Evolutionary conservation across 2,797 vertebrate species (phyloP).

Genomic region (Gambelia wislizenii): DNA sequence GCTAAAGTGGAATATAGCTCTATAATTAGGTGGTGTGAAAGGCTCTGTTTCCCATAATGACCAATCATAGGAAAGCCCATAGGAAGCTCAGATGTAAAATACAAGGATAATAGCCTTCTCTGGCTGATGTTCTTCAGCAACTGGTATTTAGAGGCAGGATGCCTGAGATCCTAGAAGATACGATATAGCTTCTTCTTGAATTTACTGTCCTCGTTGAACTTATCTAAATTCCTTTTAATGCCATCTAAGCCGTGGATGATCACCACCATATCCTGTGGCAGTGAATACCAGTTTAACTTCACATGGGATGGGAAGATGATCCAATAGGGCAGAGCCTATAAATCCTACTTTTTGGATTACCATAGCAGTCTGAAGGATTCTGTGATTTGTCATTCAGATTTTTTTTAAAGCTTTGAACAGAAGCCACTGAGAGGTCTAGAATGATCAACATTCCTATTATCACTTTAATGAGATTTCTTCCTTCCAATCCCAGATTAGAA

Average conservation of each 20-base stretch:
- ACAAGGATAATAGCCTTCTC: neutral
- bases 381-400: neutral
- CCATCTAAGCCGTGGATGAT: neutral
- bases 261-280: neutral
- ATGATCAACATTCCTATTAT: neutral
- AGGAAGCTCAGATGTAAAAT: neutral
- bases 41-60: neutral
- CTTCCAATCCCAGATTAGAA: neutral
- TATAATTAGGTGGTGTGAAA: too few relatives aligned
- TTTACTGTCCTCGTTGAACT: neutral
- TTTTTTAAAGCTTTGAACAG: too few relatives aligned
- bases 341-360: neutral
- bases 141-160: neutral
- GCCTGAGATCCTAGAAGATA: neutral
- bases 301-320: too few relatives aligned
- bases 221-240: neutral
- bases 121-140: neutral
- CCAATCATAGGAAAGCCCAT: neutral
- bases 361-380: neutral
- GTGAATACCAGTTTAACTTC: neutral
- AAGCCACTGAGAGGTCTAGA: neutral
- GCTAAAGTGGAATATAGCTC: too few relatives aligned
- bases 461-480: neutral
- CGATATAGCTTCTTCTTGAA: neutral
- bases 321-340: too few relatives aligned